Evolutionary conservation across 2,888 invertebrate genomes (phyloP), one percentile per base, ranked within the genome.

Genomic region (Pammene aurita): DNA sequence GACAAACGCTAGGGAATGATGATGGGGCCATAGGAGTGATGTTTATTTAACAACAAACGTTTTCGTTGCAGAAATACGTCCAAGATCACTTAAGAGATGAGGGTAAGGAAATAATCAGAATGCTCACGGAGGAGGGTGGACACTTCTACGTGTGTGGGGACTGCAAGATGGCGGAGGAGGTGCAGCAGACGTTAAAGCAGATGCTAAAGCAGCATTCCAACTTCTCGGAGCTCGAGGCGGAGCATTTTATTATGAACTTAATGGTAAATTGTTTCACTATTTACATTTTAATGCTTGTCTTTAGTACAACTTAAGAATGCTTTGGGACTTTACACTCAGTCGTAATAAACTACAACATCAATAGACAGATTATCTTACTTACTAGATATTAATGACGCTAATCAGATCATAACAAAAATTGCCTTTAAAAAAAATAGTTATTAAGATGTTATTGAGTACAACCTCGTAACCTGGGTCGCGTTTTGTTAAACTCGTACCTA

Each of bases 131-230:
- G 70, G 94, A 97, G 81, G 94, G 94, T 65, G 98, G 98, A 0
- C 98, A 98, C 84, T 96, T 98, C 82, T 98, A 98, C 82, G 98
- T 99, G 0, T 99, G 98, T 80, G 98, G 98, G 10, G 98, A 98
- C 89, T 98, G 98, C 78, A 97, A 97, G 72, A 99, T 99, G 98
- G 98, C 98, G 0, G 97, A 98, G 84, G 97, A 98, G 85, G 98
- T 98, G 7, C 97, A 97, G 85, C 96, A 97, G 83, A 98, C 96
- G 48, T 90, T 98, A 67, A 96, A 97, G 88, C 94, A 93, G 73
- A 95, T 97, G 63, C 93, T 97, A 62, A 94, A 95, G 82, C 78
- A 78, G 71, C 83, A 93, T 78, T 96, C 96, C 55, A 90, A 93
- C 73, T 95, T 97, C 94, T 92, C 93, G 6, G 95, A 96, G 64